Base-by-base conservation (phyloP, 2,888 invertebrate genomes). In the Arge pagana region DNA sequence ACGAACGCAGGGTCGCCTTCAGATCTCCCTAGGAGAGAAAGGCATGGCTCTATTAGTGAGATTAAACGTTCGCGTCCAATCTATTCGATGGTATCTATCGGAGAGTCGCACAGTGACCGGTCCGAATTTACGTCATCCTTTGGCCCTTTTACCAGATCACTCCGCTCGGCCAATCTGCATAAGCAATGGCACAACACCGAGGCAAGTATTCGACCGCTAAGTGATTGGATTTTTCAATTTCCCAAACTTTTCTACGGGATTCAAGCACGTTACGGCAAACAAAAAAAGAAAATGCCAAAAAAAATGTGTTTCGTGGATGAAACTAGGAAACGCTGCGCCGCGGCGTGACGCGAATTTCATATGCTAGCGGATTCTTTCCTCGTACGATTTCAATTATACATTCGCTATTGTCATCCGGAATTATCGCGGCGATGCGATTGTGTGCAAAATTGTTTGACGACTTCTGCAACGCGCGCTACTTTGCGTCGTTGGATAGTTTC, bases 41-140 rank as follows among this genome's bases (percentile, higher is more conserved):
- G 59, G 48, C 52, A 60, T 60, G 48, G 64, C 42, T 62, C 65
- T 63, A 65, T 66, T 67, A 63, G 61, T 53, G 50, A 55, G 63
- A 66, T 66, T 66, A 62, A 56, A 61, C 55, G 48, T 53, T 37
- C 50, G 52, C 50, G 52, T 48, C 55, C 60, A 60, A 58, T 64
- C 59, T 55, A 58, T 16, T 45, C 24, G 21, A 23, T 23, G 33
- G 18, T n/a, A 30, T 30, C 28, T 15, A 30, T 42, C 28, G 4
- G 21, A 21, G 19, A 13, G 11, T n/a, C 30, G 24, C 8, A n/a
- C 10, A 30, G 18, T 42, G 42, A 30, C 42, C 19, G 21, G 36
- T 18, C 36, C 36, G 19, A 42, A 30, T 11, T 31, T 1, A 18
- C 10, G 5, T 13, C 42, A 30, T 42, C 42, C 31, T 31, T 3